Percentiles rank a stretch among this genome's conserved stretches.
Conservation (phyloP, 2,113 vertebrate genomes). For the Muntiacus reevesi region DNA sequence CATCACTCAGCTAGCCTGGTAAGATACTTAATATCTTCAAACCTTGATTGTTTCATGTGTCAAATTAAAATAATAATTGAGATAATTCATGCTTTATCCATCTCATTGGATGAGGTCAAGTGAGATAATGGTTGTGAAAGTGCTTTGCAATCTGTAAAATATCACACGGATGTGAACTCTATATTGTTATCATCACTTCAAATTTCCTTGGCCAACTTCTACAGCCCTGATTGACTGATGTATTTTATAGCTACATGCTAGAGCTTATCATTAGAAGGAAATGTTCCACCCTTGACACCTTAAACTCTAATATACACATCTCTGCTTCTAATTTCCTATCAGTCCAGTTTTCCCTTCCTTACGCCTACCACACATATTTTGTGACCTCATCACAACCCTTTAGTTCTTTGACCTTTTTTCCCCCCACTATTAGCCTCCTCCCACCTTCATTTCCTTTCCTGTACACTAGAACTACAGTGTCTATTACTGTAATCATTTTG, state of each 20-base stretch:
- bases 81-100: not conserved
- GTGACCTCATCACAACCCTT: not conserved
- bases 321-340: not conserved
- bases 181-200: constrained; percentile 4
- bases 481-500: not conserved
- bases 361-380: not conserved
- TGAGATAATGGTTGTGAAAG: not conserved
- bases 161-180: not conserved
- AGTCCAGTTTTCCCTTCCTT: constrained; percentile 7
- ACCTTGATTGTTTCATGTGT: not conserved
- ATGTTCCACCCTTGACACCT: not conserved
- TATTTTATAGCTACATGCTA: not conserved
- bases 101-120: not conserved
- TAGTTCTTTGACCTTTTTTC: not conserved
- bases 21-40: constrained; percentile 20
- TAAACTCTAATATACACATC: not conserved
- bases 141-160: constrained; percentile 15
- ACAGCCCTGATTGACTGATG: not conserved
- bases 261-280: constrained; percentile 29
- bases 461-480: not conserved
- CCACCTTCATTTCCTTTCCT: not conserved
- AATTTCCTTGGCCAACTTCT: not conserved
- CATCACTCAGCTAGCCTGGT: not conserved
- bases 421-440: not conserved
- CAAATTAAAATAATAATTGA: constrained; percentile 30